Evolutionary conservation across 2,888 invertebrate species (phyloP).

Genomic region (Drosophila kuntzei): DNA sequence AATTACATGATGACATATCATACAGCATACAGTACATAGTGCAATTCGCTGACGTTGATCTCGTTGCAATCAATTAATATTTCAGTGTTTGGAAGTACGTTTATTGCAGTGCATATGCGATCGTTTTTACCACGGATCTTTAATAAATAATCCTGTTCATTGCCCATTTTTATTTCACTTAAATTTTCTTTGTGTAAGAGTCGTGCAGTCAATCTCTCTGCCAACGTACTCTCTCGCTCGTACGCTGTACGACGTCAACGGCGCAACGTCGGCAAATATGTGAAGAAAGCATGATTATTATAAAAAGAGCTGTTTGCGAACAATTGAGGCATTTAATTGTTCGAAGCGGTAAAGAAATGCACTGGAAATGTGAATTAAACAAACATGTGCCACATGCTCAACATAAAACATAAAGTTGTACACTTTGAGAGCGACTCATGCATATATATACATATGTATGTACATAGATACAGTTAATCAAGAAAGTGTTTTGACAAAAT

Average conservation of each 20-base stretch:
- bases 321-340: background rate
- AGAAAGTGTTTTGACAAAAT: background rate
- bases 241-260: constrained; percentile 37
- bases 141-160: background rate
- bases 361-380: background rate
- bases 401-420: background rate
- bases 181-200: constrained; percentile 56
- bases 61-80: background rate
- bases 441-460: background rate
- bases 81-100: background rate
- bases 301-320: constrained; percentile 9
- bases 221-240: constrained; percentile 7
- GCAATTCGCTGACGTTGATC: constrained; percentile 38
- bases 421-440: background rate
- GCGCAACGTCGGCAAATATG: constrained; percentile 62
- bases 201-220: constrained; percentile 11
- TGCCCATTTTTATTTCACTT: constrained; percentile 3
- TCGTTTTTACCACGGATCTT: background rate
- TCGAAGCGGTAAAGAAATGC: background rate
- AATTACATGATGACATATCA: constrained; percentile 69
- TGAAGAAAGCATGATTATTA: constrained; percentile 34
- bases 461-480: constrained; percentile 1
- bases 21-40: constrained; percentile 37
- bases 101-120: background rate
- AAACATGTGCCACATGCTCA: background rate